These are phyloP conservation scores for Crenuchus spilurus DNA, from an alignment of 2,797 vertebrate genomes.

Conservation along the genomic window DNA sequence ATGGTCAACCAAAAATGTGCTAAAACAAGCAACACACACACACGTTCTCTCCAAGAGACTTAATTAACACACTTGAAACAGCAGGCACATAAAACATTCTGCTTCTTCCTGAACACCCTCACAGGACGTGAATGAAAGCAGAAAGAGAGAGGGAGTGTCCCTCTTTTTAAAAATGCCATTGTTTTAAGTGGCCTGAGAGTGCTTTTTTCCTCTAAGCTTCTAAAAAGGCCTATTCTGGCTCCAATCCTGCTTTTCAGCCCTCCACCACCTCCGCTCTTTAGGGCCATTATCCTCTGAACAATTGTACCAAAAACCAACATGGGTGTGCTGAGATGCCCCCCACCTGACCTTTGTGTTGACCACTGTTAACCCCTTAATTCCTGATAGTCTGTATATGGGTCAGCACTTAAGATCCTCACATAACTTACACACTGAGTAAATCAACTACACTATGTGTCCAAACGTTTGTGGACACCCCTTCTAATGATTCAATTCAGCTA, in stretches of 20 bases:
- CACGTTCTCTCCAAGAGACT: conserved; percentile 1
- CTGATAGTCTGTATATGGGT: not conserved
- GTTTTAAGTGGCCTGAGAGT: conserved; percentile 45
- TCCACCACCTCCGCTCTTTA: conserved; percentile 41
- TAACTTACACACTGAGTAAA: too few relatives aligned
- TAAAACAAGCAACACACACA: too few relatives aligned
- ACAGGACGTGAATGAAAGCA: conserved; percentile 39
- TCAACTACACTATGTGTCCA: too few relatives aligned
- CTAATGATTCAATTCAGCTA: too few relatives aligned
- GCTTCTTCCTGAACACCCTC: not conserved
- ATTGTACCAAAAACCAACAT: conserved; percentile 43
- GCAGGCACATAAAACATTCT: not conserved
- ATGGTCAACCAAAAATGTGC: too few relatives aligned
- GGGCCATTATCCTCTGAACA: conserved; percentile 53
- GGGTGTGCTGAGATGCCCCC: conserved; percentile 19
- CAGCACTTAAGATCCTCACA: not conserved
- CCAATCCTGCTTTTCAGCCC: conserved; percentile 51
- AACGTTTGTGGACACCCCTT: too few relatives aligned
- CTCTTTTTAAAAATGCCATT: conserved; percentile 37
- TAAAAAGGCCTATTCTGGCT: conserved; percentile 52
- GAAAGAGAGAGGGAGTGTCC: conserved; percentile 11
- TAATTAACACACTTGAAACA: conserved; percentile 34
- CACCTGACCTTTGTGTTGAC: not conserved
- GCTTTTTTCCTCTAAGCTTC: conserved; percentile 22
- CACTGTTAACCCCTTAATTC: not conserved